These are phyloP conservation scores for Blastobasis adustella DNA, from an alignment of 2,888 invertebrate species.

Conservation along the genomic window DNA sequence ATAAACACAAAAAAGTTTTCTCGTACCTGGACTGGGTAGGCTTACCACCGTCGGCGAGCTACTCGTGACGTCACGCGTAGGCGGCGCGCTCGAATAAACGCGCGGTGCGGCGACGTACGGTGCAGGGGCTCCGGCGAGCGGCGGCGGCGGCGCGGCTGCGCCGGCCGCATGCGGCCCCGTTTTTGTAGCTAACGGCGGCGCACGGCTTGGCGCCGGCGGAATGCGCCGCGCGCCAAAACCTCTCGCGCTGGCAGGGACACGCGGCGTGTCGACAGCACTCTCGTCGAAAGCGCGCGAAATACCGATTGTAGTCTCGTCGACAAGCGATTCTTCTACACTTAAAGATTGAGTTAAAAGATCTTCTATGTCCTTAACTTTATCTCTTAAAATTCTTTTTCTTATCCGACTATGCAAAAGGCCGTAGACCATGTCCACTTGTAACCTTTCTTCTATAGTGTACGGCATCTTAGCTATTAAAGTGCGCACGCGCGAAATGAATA, in stretches of 20 bases:
- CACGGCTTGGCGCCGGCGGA: background rate
- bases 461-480: too few species aligned
- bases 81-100: background rate
- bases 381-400: constrained; percentile 16
- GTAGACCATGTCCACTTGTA: constrained; percentile 13
- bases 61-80: background rate
- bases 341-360: background rate
- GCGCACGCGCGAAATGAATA: too few species aligned
- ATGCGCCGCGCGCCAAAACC: background rate
- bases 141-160: background rate
- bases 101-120: background rate
- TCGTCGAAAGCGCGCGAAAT: too few species aligned
- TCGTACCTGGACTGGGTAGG: background rate
- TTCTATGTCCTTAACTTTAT: constrained; percentile 6
- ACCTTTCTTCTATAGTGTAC: too few species aligned
- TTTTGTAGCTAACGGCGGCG: background rate
- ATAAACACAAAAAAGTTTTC: constrained; percentile 3
- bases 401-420: constrained; percentile 10
- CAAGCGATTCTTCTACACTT: background rate
- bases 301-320: too few species aligned
- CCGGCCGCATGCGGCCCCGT: background rate
- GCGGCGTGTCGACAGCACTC: too few species aligned
- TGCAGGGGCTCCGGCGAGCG: background rate
- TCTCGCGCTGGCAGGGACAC: too few species aligned
- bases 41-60: background rate